Percentiles rank a stretch among this genome's conserved stretches.
These are phyloP conservation scores for Steinernema scapterisci DNA, from an alignment of 2,888 invertebrate species.

Conservation along the genomic window DNA sequence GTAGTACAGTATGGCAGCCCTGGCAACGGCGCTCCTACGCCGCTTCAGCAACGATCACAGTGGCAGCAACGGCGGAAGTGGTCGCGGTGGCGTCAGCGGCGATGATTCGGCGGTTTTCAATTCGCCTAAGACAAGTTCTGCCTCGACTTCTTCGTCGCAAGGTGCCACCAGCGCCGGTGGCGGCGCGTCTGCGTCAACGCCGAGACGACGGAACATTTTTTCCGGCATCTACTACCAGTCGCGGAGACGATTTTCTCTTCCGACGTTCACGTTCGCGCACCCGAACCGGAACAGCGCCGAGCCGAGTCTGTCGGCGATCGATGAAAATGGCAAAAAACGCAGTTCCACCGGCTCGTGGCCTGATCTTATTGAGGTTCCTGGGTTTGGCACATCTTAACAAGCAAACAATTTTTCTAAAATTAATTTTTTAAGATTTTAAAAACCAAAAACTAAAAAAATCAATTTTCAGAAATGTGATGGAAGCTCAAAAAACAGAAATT, in stretches of 20 bases:
- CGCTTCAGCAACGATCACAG: not conserved
- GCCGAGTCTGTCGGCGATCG: conserved; percentile 9
- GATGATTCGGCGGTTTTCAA: not conserved
- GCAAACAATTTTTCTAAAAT: too few species aligned
- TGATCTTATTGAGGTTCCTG: conserved; percentile 16
- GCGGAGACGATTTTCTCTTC: not conserved
- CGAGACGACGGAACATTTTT: conserved; percentile 1
- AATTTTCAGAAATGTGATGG: conserved; percentile 31
- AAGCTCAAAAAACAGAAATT: conserved; percentile 20
- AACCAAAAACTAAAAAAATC: not conserved
- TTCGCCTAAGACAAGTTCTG: conserved; percentile 24
- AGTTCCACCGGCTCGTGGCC: conserved; percentile 26
- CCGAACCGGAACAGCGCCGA: conserved; percentile 13
- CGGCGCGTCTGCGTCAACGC: not conserved
- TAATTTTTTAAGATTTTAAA: too few species aligned
- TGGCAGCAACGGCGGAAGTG: not conserved
- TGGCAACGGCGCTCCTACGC: conserved; percentile 14
- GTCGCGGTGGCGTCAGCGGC: not conserved
- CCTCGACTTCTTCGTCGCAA: conserved; percentile 5
- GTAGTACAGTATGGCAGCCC: conserved; percentile 5
- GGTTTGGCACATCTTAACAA: too few species aligned
- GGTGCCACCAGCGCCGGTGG: too few species aligned
- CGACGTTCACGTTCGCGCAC: conserved; percentile 2
- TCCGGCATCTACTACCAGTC: conserved; percentile 27
- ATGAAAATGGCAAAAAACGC: conserved; percentile 23